Percentiles rank a stretch among this genome's conserved stretches.
phyloP scores from a whole-genome alignment of 1,140 invertebrate genomes.

The Bemisia tabaci region DNA sequence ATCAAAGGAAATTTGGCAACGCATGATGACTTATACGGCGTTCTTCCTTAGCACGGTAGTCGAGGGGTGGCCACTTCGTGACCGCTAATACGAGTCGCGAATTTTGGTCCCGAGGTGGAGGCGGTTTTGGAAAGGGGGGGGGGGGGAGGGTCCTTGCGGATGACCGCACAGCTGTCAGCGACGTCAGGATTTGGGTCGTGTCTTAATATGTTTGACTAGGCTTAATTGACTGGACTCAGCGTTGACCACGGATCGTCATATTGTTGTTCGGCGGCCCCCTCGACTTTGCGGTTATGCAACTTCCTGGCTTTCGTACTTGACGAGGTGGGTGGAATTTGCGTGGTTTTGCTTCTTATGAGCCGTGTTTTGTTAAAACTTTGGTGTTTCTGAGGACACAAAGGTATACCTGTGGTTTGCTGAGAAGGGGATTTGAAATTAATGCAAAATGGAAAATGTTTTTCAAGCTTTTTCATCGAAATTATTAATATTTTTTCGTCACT shows the following conservation, averaged over 20 bases:
- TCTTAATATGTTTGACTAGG: neutral
- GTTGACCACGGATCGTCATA: neutral
- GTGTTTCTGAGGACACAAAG: too few relatives aligned
- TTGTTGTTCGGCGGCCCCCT: neutral
- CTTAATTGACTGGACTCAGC: neutral
- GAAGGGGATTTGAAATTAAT: neutral
- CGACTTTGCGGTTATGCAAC: neutral
- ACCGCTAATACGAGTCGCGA: neutral
- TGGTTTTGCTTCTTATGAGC: neutral
- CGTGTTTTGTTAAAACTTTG: too few relatives aligned
- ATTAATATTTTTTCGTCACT: too few relatives aligned
- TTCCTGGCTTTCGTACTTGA: neutral
- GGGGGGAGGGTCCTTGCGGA: neutral
- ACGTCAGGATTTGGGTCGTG: neutral
- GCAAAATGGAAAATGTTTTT: too few relatives aligned
- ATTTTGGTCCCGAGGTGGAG: too few relatives aligned
- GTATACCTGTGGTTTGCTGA: neutral
- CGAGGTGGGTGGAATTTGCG: too few relatives aligned
- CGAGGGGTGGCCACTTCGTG: neutral
- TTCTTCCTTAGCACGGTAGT: too few relatives aligned
- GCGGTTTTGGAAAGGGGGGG: too few relatives aligned
- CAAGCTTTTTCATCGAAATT: too few relatives aligned
- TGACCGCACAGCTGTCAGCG: neutral
- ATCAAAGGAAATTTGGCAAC: too few relatives aligned
- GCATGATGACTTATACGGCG: too few relatives aligned